Percentiles rank a stretch among this genome's conserved stretches.
These are phyloP conservation scores for Poicephalus meyeri DNA, from an alignment of 2,113 vertebrate genomes.

Conservation along the genomic window DNA sequence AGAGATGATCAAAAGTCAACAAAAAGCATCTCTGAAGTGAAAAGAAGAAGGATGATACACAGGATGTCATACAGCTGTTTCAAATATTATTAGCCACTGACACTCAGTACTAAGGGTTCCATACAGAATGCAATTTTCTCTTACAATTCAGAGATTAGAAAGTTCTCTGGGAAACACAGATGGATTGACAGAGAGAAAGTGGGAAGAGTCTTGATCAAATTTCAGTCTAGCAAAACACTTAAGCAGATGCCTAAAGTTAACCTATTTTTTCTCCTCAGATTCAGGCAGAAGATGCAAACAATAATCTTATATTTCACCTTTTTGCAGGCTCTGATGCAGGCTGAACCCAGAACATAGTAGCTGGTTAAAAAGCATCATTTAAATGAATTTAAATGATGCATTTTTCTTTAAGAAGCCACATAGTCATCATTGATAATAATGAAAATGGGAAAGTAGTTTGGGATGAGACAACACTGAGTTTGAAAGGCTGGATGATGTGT, in stretches of 20 bases:
- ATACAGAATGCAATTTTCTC: neutral
- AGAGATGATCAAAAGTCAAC: neutral
- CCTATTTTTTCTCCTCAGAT: neutral
- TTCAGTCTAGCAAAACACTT: constrained; percentile 44
- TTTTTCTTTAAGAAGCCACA: neutral
- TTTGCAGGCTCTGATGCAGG: neutral
- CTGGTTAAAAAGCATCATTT: neutral
- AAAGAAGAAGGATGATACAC: neutral
- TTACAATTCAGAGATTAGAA: neutral
- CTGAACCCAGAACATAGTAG: neutral
- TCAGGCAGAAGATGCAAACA: constrained; percentile 14
- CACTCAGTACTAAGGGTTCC: neutral
- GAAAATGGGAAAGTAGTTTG: neutral
- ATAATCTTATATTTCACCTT: neutral
- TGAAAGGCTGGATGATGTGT: neutral
- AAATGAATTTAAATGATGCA: neutral
- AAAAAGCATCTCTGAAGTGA: neutral
- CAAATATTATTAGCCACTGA: neutral
- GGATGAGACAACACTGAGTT: neutral
- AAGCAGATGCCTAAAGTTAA: constrained; percentile 11
- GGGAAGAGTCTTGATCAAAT: constrained; percentile 27
- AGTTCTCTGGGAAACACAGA: constrained; percentile 6
- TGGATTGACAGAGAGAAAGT: constrained; percentile 3
- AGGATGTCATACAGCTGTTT: neutral
- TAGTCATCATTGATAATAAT: neutral